phyloP scores from a whole-genome alignment of 2,797 vertebrate genomes.

The Florisuga fusca region DNA sequence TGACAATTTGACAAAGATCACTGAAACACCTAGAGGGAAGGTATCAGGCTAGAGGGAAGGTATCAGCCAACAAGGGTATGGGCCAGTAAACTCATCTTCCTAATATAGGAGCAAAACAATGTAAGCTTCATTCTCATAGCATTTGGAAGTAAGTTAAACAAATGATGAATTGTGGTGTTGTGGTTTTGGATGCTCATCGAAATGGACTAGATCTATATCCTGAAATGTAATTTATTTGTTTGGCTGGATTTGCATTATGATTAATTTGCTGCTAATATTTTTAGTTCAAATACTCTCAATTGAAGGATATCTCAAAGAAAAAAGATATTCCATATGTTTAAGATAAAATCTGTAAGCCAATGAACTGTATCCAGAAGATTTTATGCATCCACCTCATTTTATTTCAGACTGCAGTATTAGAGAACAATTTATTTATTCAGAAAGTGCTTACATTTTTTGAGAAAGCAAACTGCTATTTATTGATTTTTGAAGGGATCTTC shows the following conservation, averaged over 20 bases:
- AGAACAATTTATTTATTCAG: background rate
- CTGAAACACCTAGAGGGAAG: background rate
- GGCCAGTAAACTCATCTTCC: background rate
- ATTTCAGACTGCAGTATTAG: background rate
- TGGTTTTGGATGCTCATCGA: background rate
- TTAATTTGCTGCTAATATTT: background rate
- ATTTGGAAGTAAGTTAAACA: slow-evolving; percentile 3
- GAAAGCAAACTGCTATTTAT: background rate
- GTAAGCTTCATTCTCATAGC: background rate
- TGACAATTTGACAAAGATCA: background rate
- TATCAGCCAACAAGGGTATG: background rate
- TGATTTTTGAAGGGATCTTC: background rate
- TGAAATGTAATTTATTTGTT: background rate
- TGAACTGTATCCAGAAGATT: background rate
- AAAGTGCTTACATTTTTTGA: background rate
- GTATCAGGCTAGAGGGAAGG: background rate
- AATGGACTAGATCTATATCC: background rate
- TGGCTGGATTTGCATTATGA: background rate
- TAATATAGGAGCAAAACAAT: background rate
- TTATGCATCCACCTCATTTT: background rate
- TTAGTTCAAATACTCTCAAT: background rate
- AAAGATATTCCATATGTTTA: background rate
- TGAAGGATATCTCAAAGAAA: background rate
- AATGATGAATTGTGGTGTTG: background rate
- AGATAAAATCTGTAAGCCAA: background rate